phyloP scores from a whole-genome alignment of 2,797 vertebrate genomes.

The Enteromius thamalakanensis region DNA sequence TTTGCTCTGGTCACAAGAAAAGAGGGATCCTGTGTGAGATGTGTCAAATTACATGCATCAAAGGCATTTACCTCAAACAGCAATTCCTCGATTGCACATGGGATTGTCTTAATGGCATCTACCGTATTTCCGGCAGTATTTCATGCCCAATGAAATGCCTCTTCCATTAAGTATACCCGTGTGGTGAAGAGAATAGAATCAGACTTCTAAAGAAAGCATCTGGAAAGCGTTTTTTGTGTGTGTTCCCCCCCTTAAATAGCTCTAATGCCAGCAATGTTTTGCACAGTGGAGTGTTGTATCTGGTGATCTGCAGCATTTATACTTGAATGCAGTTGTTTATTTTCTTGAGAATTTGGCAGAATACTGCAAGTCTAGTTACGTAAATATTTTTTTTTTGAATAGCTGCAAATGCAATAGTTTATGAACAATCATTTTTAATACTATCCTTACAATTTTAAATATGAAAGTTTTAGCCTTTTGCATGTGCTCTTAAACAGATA shows the following conservation, averaged over 20 bases:
- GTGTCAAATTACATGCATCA: slow-evolving; percentile 41
- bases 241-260: background rate
- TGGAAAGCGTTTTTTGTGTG: background rate
- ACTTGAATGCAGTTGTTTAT: slow-evolving; percentile 12
- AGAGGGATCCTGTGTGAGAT: slow-evolving; percentile 43
- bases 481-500: background rate
- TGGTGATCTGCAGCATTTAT: slow-evolving; percentile 22
- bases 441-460: background rate
- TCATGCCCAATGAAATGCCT: slow-evolving; percentile 10
- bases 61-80: slow-evolving; percentile 27
- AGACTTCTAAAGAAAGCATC: slow-evolving; percentile 2
- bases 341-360: slow-evolving; percentile 35
- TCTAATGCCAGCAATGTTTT: background rate
- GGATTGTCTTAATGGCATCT: background rate
- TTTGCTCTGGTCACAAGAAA: slow-evolving; percentile 68
- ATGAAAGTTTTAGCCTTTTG: background rate
- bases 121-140: background rate
- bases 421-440: background rate
- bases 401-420: background rate
- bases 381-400: background rate
- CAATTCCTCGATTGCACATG: slow-evolving; percentile 14
- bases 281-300: slow-evolving; percentile 7
- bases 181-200: slow-evolving; percentile 6
- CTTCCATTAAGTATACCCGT: background rate
- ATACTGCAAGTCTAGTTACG: slow-evolving; percentile 1